Percentiles rank a stretch among this genome's conserved stretches.
These are phyloP conservation scores for Carassius auratus DNA, from an alignment of 2,113 vertebrate species.

Conservation along the genomic window DNA sequence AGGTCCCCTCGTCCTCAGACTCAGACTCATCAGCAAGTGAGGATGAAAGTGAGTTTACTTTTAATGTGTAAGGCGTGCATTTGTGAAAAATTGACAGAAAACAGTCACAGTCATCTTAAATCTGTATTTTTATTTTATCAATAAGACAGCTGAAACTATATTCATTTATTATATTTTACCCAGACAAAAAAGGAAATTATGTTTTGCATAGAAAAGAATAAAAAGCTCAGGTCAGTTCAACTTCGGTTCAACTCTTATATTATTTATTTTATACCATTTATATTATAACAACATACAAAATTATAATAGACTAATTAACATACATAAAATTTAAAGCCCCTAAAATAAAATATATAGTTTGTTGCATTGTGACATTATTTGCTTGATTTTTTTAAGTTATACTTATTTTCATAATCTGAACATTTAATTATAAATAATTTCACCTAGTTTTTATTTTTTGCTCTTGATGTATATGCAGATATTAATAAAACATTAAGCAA, in stretches of 20 bases:
- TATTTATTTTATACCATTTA: too few relatives aligned
- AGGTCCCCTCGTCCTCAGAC: constrained; percentile 83
- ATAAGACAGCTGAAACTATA: not conserved
- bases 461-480: not conserved
- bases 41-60: constrained; percentile 79
- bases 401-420: too few relatives aligned
- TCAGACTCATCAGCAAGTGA: constrained; percentile 88
- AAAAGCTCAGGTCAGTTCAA: not conserved
- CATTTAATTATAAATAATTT: too few relatives aligned
- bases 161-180: not conserved
- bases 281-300: too few relatives aligned
- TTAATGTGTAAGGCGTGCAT: not conserved
- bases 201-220: not conserved
- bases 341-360: not conserved
- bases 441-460: not conserved
- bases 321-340: too few relatives aligned
- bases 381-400: too few relatives aligned
- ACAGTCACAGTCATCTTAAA: not conserved
- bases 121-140: not conserved
- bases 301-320: too few relatives aligned
- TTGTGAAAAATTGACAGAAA: not conserved
- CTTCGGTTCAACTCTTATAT: too few relatives aligned
- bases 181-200: not conserved
- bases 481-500: not conserved
- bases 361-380: not conserved